Conservation (phyloP, 2,113 vertebrate genomes). For the Cinclus cinclus region DNA sequence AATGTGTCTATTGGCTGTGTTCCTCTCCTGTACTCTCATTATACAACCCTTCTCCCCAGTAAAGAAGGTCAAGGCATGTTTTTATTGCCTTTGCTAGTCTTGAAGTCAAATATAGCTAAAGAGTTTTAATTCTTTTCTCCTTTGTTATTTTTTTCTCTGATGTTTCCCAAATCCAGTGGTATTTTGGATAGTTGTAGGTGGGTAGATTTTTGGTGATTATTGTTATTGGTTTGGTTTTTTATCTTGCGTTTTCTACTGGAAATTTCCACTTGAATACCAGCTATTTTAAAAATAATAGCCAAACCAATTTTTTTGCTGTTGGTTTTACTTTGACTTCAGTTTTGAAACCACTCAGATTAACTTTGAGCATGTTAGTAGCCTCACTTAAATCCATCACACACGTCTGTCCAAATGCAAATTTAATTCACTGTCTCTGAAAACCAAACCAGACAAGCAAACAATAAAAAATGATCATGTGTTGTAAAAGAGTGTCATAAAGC, state of each 20-base stretch:
- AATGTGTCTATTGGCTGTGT: background rate
- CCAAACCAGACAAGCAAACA: background rate
- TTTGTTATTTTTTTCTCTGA: background rate
- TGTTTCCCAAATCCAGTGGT: background rate
- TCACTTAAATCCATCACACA: background rate
- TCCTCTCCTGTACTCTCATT: background rate
- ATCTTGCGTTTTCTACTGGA: background rate
- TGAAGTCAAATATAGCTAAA: background rate
- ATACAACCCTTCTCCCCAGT: background rate
- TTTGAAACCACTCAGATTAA: background rate
- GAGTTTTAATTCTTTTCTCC: fast-evolving
- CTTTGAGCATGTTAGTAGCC: background rate
- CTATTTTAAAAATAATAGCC: background rate
- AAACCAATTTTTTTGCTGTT: fast-evolving
- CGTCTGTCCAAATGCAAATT: background rate
- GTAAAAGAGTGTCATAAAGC: slow-evolving; percentile 1
- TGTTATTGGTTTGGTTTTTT: background rate
- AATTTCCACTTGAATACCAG: background rate
- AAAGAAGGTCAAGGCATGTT: background rate
- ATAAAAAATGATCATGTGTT: background rate
- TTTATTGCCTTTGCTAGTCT: background rate
- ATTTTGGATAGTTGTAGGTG: background rate
- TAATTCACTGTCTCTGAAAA: background rate
- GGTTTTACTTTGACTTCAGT: background rate
- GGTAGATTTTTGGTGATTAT: background rate